A percentile compares a stretch with the other conserved stretches of the same genome.
phyloP scores from a whole-genome alignment of 2,113 vertebrate genomes.

The Lontra canadensis region DNA sequence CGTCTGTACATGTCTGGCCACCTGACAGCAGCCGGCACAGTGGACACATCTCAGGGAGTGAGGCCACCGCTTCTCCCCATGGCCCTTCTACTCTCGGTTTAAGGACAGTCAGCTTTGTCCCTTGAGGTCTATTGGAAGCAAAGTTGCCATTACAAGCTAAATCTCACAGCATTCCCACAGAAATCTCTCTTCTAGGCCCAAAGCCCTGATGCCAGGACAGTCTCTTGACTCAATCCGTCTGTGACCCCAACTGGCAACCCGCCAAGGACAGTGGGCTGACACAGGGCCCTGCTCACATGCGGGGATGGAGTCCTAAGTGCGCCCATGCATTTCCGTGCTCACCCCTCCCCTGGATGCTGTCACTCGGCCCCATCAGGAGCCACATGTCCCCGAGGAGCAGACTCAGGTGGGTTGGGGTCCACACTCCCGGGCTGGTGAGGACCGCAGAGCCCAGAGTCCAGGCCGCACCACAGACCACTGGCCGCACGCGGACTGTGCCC shows the following conservation, averaged over 20 bases:
- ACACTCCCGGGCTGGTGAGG: background rate
- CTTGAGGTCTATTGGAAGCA: background rate
- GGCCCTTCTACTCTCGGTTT: accelerated
- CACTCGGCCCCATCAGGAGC: accelerated
- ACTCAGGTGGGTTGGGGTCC: accelerated
- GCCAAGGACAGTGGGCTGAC: background rate
- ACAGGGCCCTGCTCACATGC: accelerated
- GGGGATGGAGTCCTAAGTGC: accelerated
- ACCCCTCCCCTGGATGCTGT: accelerated
- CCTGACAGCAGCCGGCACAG: background rate
- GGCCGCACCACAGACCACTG: accelerated
- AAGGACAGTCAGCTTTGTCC: background rate
- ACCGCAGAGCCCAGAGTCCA: too few relatives aligned
- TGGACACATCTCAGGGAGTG: accelerated
- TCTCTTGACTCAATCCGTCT: background rate
- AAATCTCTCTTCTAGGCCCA: background rate
- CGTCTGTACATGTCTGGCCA: accelerated
- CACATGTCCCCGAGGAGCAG: background rate
- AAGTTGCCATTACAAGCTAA: background rate
- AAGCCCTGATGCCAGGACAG: background rate
- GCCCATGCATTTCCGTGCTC: accelerated
- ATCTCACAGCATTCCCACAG: background rate
- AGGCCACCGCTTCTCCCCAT: accelerated
- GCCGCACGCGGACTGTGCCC: accelerated
- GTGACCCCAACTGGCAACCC: background rate